Percentiles rank a stretch among this genome's conserved stretches.
Evolutionary conservation across 2,113 vertebrate genomes (phyloP).

Genomic region (Paracanthobrama guichenoti): DNA sequence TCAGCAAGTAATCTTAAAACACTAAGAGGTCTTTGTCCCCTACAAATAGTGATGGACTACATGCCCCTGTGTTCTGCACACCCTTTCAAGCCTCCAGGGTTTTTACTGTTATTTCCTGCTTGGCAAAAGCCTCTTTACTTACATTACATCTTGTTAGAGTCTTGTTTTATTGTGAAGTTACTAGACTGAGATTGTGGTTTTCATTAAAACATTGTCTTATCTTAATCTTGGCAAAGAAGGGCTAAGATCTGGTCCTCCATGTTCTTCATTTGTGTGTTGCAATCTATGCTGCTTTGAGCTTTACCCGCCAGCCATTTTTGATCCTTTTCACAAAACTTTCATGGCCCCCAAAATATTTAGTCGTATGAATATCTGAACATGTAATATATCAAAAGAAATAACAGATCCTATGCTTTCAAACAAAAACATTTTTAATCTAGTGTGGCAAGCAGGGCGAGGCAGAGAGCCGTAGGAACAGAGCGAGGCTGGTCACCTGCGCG

Average conservation of each 20-base stretch:
- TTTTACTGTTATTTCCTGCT: constrained; percentile 74
- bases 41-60: constrained; percentile 68
- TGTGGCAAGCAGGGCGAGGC: too few relatives aligned
- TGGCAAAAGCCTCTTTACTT: constrained; percentile 69
- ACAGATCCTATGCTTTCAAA: too few relatives aligned
- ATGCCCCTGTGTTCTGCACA: constrained; percentile 57
- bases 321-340: too few relatives aligned
- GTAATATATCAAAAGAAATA: too few relatives aligned
- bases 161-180: constrained; percentile 69
- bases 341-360: too few relatives aligned
- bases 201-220: constrained; percentile 67
- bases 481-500: too few relatives aligned
- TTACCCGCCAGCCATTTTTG: background rate
- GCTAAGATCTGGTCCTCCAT: constrained; percentile 43
- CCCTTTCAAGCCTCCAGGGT: constrained; percentile 58
- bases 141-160: constrained; percentile 69
- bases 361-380: too few relatives aligned
- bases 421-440: too few relatives aligned
- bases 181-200: constrained; percentile 72
- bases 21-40: constrained; percentile 71
- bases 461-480: too few relatives aligned
- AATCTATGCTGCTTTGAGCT: constrained; percentile 57
- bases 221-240: constrained; percentile 63
- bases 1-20: constrained; percentile 60
- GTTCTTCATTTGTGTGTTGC: constrained; percentile 33